Conservation (phyloP, 2,113 vertebrate species). For the Prietella phreatophila region DNA sequence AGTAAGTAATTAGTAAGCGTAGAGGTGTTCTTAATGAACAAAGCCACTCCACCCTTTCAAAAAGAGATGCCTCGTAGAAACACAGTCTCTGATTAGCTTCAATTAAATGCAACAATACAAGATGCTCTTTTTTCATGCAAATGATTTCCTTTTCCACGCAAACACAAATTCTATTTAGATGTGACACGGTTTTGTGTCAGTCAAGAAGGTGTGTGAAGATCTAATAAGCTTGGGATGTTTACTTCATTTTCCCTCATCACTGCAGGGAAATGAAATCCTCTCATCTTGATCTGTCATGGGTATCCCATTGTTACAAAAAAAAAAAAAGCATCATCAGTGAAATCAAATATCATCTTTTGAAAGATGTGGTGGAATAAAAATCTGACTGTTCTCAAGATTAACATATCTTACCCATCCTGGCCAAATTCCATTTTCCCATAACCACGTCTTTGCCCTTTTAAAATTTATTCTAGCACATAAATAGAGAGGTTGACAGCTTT, state of each 20-base stretch:
- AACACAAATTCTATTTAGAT: slow-evolving; percentile 55
- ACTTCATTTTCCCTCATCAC: slow-evolving; percentile 46
- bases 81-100: slow-evolving; percentile 70
- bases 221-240: slow-evolving; percentile 56
- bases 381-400: background rate
- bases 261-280: slow-evolving; percentile 59
- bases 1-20: slow-evolving; percentile 69
- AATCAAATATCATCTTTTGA: slow-evolving; percentile 25
- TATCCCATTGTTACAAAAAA: slow-evolving; percentile 63
- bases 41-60: slow-evolving; percentile 58
- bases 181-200: slow-evolving; percentile 42
- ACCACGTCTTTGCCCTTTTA: background rate
- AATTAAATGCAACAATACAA: slow-evolving; percentile 64
- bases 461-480: slow-evolving; percentile 8
- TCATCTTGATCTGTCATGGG: slow-evolving; percentile 60
- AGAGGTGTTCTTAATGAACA: slow-evolving; percentile 67
- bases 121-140: slow-evolving; percentile 59
- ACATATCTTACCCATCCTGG: background rate
- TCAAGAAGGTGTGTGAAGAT: slow-evolving; percentile 57
- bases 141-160: slow-evolving; percentile 51
- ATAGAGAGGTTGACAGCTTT: background rate
- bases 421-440: background rate
- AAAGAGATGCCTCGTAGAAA: slow-evolving; percentile 46
- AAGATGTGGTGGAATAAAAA: background rate
- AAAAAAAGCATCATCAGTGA: slow-evolving; percentile 46